A percentile compares a stretch with the other conserved stretches of the same genome.
phyloP scores from a whole-genome alignment of 2,888 invertebrate species.

The Minunthozetes semirufus region DNA sequence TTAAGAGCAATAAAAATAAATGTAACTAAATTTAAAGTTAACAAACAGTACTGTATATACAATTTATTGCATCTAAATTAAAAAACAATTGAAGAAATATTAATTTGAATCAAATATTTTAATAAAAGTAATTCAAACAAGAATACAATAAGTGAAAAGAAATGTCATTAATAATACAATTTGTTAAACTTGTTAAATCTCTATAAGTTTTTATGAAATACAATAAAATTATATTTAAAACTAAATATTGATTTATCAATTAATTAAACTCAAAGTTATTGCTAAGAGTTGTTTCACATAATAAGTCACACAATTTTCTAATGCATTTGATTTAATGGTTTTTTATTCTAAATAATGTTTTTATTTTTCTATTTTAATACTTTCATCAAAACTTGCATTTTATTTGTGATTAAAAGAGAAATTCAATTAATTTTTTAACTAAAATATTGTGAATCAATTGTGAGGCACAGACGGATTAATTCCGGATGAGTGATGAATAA shows the following conservation, averaged over 20 bases:
- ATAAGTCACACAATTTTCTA: neutral
- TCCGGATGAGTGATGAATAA: constrained; percentile 19
- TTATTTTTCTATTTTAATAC: neutral
- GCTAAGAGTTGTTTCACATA: neutral
- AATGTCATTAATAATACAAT: too few species aligned
- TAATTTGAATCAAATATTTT: too few species aligned
- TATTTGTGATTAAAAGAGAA: neutral
- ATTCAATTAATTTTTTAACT: neutral
- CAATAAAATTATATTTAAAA: neutral
- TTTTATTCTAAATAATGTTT: neutral
- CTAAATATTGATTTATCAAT: neutral
- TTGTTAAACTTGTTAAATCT: too few species aligned
- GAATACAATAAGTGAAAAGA: too few species aligned
- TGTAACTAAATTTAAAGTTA: too few species aligned
- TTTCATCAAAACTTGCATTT: neutral
- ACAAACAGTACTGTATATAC: too few species aligned
- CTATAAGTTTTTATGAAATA: neutral
- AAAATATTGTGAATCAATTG: constrained; percentile 8
- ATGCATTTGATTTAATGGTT: neutral
- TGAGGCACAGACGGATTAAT: constrained; percentile 19
- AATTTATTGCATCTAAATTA: too few species aligned
- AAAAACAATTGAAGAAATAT: too few species aligned
- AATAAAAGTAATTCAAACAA: too few species aligned
- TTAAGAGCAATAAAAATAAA: too few species aligned
- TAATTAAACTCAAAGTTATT: neutral